Evolutionary conservation across 2,888 invertebrate species (phyloP).

Genomic region (Andrena marginata): DNA sequence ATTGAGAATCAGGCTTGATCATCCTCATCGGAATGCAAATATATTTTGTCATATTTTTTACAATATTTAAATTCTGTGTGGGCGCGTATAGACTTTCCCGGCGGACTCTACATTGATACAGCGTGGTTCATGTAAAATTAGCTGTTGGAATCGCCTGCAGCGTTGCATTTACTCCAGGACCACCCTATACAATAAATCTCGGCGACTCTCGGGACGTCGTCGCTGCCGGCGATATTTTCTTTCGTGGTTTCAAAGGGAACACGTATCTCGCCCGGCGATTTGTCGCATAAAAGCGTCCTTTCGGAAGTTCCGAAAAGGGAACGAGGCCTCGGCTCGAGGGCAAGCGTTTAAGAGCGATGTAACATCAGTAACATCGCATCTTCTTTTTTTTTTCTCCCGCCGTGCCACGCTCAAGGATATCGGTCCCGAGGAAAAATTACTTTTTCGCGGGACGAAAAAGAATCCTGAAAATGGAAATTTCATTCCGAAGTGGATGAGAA

Average conservation of each 20-base stretch:
- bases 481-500: too few species aligned
- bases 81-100: too few species aligned
- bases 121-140: neutral
- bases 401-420: conserved; percentile 16
- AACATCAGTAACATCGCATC: conserved; percentile 27
- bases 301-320: conserved; percentile 39
- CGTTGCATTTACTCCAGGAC: neutral
- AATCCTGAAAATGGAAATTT: too few species aligned
- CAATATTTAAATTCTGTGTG: too few species aligned
- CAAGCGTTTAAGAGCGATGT: conserved; percentile 31
- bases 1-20: too few species aligned
- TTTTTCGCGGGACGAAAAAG: neutral
- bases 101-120: neutral
- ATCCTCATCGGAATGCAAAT: too few species aligned
- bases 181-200: conserved; percentile 33
- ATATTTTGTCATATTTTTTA: too few species aligned
- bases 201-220: neutral
- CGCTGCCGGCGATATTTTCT: conserved; percentile 24
- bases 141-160: neutral
- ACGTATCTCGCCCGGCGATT: conserved; percentile 23
- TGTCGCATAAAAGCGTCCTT: conserved; percentile 38
- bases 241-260: conserved; percentile 16
- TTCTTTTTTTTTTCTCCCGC: conserved; percentile 1
- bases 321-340: conserved; percentile 50
- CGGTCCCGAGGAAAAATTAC: neutral